A percentile compares a stretch with the other conserved stretches of the same genome.
phyloP scores from a whole-genome alignment of 2,113 vertebrate genomes.

The Ibidorhyncha struthersii region DNA sequence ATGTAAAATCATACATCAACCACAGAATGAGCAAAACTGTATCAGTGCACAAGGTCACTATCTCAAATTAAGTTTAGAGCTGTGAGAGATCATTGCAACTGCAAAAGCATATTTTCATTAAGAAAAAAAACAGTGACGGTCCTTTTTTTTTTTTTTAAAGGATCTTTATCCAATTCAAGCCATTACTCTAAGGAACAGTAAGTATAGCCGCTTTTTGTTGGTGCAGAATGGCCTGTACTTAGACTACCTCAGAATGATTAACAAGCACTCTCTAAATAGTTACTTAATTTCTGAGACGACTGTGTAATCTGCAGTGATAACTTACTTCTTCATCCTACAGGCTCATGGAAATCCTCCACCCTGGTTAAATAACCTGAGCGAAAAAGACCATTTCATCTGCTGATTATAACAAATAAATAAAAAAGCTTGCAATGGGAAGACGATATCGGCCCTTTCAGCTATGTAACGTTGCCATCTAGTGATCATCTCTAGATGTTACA shows the following conservation, averaged over 20 bases:
- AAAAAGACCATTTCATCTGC: conserved; percentile 16
- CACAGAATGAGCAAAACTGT: neutral
- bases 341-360: neutral
- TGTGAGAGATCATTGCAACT: neutral
- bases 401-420: neutral
- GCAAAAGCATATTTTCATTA: neutral
- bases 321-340: neutral
- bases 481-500: neutral
- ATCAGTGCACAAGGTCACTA: neutral
- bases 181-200: neutral
- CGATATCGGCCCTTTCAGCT: neutral
- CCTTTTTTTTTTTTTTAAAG: neutral
- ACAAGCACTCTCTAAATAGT: neutral
- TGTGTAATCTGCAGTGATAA: conserved; percentile 9
- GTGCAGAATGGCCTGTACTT: neutral
- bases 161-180: neutral
- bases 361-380: neutral
- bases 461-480: conserved; percentile 73
- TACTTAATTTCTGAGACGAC: conserved; percentile 4
- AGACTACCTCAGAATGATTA: neutral
- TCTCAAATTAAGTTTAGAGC: neutral
- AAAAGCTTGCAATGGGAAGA: neutral
- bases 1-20: neutral
- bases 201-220: neutral
- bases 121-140: neutral